phyloP scores from a whole-genome alignment of 2,888 invertebrate species.

The Colostygia pectinataria region DNA sequence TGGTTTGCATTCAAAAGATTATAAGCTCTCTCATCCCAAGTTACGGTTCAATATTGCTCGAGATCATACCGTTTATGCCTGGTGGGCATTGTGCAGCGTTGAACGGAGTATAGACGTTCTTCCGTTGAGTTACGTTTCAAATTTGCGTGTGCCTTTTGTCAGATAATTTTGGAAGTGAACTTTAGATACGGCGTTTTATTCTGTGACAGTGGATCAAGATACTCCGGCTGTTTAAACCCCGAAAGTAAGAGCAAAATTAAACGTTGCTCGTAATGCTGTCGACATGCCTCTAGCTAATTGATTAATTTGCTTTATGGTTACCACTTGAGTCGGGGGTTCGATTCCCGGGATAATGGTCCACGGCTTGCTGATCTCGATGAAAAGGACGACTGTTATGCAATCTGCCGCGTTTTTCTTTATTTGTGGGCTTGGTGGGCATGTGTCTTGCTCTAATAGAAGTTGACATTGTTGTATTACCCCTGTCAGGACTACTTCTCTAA shows the following conservation, averaged over 20 bases:
- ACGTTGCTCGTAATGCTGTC: constrained; percentile 79
- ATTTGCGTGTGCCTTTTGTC: constrained; percentile 1
- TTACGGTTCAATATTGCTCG: constrained; percentile 10
- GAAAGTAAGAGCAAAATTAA: constrained; percentile 73
- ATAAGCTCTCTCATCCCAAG: not conserved
- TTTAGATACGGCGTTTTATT: constrained; percentile 5
- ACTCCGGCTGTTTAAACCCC: constrained; percentile 45
- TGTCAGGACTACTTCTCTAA: constrained; percentile 14
- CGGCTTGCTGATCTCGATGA: constrained; percentile 66
- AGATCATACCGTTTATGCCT: not conserved
- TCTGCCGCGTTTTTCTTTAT: constrained; percentile 72
- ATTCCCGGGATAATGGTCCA: constrained; percentile 70
- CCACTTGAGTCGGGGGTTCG: constrained; percentile 73
- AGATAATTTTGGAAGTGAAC: not conserved
- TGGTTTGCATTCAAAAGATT: not conserved
- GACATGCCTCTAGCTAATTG: constrained; percentile 82
- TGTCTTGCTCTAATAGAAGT: constrained; percentile 47
- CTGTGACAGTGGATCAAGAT: constrained; percentile 36
- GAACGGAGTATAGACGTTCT: constrained; percentile 4
- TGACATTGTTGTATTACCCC: constrained; percentile 25
- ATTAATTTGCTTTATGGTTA: constrained; percentile 83
- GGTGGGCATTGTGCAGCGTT: not conserved
- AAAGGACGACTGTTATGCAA: constrained; percentile 74
- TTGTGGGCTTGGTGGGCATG: constrained; percentile 38
- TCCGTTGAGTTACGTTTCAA: constrained; percentile 4